phyloP scores from a whole-genome alignment of 2,797 vertebrate species.

The Lacerta agilis region DNA sequence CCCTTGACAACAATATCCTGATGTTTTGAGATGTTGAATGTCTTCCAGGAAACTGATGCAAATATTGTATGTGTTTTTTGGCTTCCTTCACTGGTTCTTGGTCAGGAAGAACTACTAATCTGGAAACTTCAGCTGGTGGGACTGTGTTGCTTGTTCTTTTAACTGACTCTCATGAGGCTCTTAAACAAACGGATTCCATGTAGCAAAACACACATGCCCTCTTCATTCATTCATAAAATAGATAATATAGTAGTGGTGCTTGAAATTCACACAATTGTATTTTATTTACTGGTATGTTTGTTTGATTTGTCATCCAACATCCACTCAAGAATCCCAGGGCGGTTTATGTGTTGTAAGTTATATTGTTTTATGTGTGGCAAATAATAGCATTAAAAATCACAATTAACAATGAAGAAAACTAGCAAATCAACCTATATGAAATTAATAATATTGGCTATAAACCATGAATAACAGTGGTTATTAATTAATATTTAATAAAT shows the following conservation, averaged over 20 bases:
- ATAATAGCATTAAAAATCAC: no score
- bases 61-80: neutral
- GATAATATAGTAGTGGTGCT: neutral
- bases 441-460: no score
- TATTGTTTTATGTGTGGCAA: no score
- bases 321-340: no score
- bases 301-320: neutral
- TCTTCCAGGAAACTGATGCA: neutral
- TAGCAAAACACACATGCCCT: neutral
- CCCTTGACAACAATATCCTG: neutral
- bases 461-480: no score
- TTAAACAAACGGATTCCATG: neutral
- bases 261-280: neutral
- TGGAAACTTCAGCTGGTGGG: neutral
- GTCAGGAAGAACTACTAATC: neutral
- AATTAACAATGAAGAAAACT: no score
- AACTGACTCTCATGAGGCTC: neutral
- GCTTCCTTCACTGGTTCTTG: neutral
- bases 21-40: conserved; percentile 14
- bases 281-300: neutral
- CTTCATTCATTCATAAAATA: neutral
- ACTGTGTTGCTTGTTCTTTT: neutral
- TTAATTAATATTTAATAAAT: no score
- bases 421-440: no score
- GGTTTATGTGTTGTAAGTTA: no score